A percentile compares a stretch with the other conserved stretches of the same genome.
Conservation (phyloP, 23 tunicate species). For the Styela plicata region DNA sequence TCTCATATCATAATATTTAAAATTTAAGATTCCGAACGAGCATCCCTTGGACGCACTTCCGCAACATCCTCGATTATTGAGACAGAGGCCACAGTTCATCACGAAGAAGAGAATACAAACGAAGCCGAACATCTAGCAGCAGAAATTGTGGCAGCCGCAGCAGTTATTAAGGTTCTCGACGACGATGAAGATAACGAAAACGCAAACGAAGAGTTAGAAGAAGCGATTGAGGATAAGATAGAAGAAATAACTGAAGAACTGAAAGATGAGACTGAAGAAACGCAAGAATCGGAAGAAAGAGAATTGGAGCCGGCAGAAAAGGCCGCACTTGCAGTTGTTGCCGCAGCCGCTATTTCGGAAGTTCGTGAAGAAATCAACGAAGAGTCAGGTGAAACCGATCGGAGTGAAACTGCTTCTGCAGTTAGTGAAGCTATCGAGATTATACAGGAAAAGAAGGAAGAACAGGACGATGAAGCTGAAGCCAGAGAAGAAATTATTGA, state of each 20-base stretch:
- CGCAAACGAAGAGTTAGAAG: constrained; percentile 23
- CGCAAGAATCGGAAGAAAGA: constrained; percentile 18
- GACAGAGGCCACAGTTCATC: constrained; percentile 83
- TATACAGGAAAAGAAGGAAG: constrained; percentile 29
- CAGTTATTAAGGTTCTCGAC: constrained; percentile 27
- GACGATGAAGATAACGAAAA: background rate
- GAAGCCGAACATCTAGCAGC: constrained; percentile 35
- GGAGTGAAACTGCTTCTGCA: constrained; percentile 8
- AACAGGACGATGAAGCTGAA: constrained; percentile 22
- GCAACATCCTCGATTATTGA: constrained; percentile 58
- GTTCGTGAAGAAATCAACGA: constrained; percentile 21
- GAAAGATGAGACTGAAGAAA: constrained; percentile 7
- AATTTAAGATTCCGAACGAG: constrained; percentile 1
- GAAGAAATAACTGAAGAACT: background rate
- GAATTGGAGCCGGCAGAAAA: constrained; percentile 18
- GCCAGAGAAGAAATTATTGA: constrained; percentile 11
- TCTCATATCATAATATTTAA: background rate
- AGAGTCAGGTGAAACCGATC: constrained; percentile 9
- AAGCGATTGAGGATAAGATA: constrained; percentile 24
- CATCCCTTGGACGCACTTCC: constrained; percentile 16
- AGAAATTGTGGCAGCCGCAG: constrained; percentile 6
- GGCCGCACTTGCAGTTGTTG: constrained; percentile 37
- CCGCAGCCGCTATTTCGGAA: constrained; percentile 28
- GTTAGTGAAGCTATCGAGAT: constrained; percentile 36
- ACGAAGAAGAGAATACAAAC: constrained; percentile 30